Evolutionary conservation across 1,140 invertebrate species (phyloP), one percentile per base, ranked within the genome.

Genomic region (Odontomachus brunneus): DNA sequence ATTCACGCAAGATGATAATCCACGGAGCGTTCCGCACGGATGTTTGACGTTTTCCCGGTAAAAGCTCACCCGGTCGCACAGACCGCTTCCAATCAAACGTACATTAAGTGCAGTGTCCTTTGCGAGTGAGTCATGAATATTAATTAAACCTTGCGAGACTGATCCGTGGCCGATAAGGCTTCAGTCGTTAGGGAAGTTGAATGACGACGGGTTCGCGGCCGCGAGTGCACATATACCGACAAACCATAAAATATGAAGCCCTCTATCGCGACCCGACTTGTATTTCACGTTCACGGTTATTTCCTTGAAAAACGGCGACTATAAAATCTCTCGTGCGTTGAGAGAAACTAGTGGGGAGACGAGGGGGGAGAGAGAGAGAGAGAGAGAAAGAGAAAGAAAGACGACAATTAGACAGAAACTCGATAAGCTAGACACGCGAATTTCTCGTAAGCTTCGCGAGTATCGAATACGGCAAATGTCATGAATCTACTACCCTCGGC

Each of bases 101-200:
- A 87, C 82, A 66, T 88, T 88, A 85, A 83, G 72, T 72, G 69
- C 24, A 65, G 59, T 88, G 82, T 87, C 88, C 83, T 89, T 88
- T 67, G 74, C 66, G 59, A 80, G 78, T 84, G 53, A 88, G 83
- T 82, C 85, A 88, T 90, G 86, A 90, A 90, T 90, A 90, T 90
- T 89, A 89, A 90, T 90, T 80, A 84, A 74, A 53, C 73, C 69
- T 74, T 51, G 59, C 69, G n/a, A 76, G 80, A 65, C 65, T 63
- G 87, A 85, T 87, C 29, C 67, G 33, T 66, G 59, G 14, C 44
- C 26, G 84, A 88, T 87, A 83, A 75, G 65, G 29, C 57, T 74
- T 66, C 53, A 22, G 24, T 84, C 71, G 26, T 86, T 72, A 75
- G 60, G 66, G 55, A 74, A 67, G 38, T 38, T 62, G 55, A 74